Conservation (phyloP, 2,888 invertebrate species). For the Tetramorium bicarinatum region DNA sequence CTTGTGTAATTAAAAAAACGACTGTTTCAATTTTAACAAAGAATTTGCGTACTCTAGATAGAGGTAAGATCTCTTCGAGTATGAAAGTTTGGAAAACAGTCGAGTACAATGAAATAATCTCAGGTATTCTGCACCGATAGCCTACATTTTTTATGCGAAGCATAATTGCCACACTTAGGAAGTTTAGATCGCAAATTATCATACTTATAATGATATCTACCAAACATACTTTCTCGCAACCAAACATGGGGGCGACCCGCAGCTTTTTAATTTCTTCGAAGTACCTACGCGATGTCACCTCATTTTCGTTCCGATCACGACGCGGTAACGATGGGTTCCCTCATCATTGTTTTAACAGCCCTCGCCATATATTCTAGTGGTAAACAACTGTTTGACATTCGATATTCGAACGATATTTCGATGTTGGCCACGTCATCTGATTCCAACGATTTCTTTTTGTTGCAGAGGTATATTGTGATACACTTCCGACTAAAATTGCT, state of each 20-base stretch:
- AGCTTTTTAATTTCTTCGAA: conserved; percentile 65
- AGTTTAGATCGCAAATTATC: conserved; percentile 61
- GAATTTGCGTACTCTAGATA: neutral
- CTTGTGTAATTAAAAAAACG: neutral
- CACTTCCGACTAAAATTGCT: conserved; percentile 6
- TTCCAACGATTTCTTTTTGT: conserved; percentile 4
- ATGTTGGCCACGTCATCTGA: neutral
- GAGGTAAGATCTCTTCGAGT: neutral
- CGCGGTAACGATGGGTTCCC: conserved; percentile 66
- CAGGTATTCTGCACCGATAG: neutral
- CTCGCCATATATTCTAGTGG: conserved; percentile 51
- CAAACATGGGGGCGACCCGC: conserved; percentile 73
- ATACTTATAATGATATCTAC: conserved; percentile 67
- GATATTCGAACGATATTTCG: conserved; percentile 1
- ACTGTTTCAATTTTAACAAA: neutral
- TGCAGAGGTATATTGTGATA: conserved; percentile 50
- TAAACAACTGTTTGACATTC: conserved; percentile 57
- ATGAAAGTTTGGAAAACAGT: conserved; percentile 33
- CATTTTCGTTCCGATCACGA: conserved; percentile 62
- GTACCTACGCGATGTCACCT: conserved; percentile 58
- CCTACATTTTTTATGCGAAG: conserved; percentile 48
- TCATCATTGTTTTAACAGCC: conserved; percentile 50
- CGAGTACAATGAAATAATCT: conserved; percentile 22
- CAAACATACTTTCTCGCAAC: conserved; percentile 70
- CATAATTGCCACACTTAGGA: conserved; percentile 42